These are phyloP conservation scores for Pseudomyrmex sp. DNA, from an alignment of 1,140 invertebrate species.

Conservation along the genomic window DNA sequence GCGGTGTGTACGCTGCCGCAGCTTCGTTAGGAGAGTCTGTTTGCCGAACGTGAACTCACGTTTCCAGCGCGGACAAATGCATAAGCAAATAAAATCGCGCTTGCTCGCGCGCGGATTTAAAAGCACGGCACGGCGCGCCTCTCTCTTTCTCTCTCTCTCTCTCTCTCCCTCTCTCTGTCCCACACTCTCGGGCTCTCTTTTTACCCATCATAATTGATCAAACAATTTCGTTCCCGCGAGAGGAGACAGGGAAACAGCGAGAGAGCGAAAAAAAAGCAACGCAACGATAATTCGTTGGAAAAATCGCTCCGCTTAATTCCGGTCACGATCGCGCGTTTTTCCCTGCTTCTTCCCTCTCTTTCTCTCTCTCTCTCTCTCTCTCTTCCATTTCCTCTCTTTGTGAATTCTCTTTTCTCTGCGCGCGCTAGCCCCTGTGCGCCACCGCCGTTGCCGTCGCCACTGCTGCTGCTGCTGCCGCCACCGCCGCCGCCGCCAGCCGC, in stretches of 20 bases:
- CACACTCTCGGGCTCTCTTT: not conserved
- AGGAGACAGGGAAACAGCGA: conserved; percentile 47
- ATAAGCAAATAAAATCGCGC: conserved; percentile 61
- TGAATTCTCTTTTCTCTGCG: not conserved
- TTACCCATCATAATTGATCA: conserved; percentile 68
- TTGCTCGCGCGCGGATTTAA: conserved; percentile 48
- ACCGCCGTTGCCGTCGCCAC: conserved; percentile 3
- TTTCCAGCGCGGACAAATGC: conserved; percentile 58
- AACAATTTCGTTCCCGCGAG: conserved; percentile 61
- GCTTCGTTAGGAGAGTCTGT: conserved; percentile 71
- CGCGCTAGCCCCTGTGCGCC: not conserved
- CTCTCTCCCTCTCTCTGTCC: not conserved
- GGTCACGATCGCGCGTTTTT: conserved; percentile 38
- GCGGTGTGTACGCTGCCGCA: conserved; percentile 57
- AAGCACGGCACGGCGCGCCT: conserved; percentile 53
- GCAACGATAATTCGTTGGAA: conserved; percentile 57
- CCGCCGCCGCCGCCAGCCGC: conserved; percentile 20
- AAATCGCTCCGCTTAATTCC: conserved; percentile 61
- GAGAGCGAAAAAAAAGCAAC: conserved; percentile 55
- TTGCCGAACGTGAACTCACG: conserved; percentile 69
- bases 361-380: conserved; percentile 6
- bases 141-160: not conserved
- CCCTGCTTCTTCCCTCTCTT: not conserved
- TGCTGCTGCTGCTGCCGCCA: no score
- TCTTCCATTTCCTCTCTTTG: not conserved